Percentiles rank a stretch among this genome's conserved stretches.
These are phyloP conservation scores for Oryzias celebensis DNA, from an alignment of 2,113 vertebrate genomes.

Conservation along the genomic window DNA sequence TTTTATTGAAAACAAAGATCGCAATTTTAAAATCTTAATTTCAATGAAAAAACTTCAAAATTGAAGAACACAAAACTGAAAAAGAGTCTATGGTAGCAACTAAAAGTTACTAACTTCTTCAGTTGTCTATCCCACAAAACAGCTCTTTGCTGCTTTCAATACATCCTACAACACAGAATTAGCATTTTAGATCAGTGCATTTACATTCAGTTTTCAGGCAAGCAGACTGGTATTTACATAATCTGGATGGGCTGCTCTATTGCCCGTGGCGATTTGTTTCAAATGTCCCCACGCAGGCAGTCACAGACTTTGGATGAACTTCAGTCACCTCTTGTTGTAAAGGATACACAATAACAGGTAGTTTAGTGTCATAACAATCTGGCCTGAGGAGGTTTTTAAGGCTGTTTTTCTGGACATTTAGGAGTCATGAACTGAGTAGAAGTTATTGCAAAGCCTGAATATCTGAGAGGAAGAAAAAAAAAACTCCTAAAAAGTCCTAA, in stretches of 20 bases:
- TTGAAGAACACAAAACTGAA: too few relatives aligned
- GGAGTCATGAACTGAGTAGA: background rate
- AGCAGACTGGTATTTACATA: constrained; percentile 73
- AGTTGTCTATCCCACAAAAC: constrained; percentile 52
- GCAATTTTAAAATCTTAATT: too few relatives aligned
- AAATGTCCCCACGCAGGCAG: constrained; percentile 64
- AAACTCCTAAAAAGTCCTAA: too few relatives aligned
- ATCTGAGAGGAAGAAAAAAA: too few relatives aligned
- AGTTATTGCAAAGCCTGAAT: background rate
- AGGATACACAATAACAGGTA: constrained; percentile 18
- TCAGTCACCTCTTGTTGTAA: constrained; percentile 30
- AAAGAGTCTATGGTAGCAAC: too few relatives aligned
- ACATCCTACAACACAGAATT: constrained; percentile 66
- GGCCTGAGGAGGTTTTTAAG: constrained; percentile 1
- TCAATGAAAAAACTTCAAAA: too few relatives aligned
- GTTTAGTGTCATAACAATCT: background rate
- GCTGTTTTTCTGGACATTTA: constrained; percentile 8
- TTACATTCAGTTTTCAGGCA: constrained; percentile 65
- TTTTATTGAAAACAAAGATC: too few relatives aligned
- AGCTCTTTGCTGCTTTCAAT: constrained; percentile 47
- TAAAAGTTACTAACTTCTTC: constrained; percentile 36
- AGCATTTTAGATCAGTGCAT: constrained; percentile 73
- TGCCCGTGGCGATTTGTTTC: constrained; percentile 64
- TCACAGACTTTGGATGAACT: constrained; percentile 47
- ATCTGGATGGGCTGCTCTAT: constrained; percentile 66